Evolutionary conservation across 1,140 invertebrate species (phyloP), one percentile per base, ranked within the genome.

Genomic region (Dinothrombium tinctorium): DNA sequence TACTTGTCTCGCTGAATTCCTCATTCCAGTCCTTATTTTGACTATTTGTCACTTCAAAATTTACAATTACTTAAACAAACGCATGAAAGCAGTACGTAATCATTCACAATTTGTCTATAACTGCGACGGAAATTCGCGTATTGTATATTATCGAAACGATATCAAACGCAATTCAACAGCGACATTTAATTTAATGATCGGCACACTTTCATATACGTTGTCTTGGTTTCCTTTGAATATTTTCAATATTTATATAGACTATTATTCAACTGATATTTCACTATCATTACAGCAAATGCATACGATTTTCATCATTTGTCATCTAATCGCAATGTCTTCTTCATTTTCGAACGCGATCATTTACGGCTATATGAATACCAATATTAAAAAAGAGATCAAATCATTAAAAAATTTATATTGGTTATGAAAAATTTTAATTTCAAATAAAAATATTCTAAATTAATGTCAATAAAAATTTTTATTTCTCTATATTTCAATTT

Each of bases 291-390:
- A n/a, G n/a, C n/a, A 63, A 48, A 51, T 63, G 14, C 53, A 58
- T 2, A 67, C 67, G 25, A 54, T 58, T 3, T 67, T 66, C 46
- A 67, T 66, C 7, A 49, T 63, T 3, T 68, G 63, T 43, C 64
- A 69, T 45, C 51, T 66, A 1, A 51, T 66, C 15, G 67, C 66
- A 6, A 63, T 69, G 65, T 61, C 59, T n/a, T 64, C 66, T 0
- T 60, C 65, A 2, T 56, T 58, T 19, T 62, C 59, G 37, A 68
- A 68, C 53, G 63, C 64, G 4, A 51, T 68, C 28, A 54, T 68
- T 32, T 68, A 68, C 51, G 65, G 65, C 2, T 68, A 64, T 59
- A 54, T 66, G 33, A 67, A 68, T 48, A 61, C 60, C 4, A 64
- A 63, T 45, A 56, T 65, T 25, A 41, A 61, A 14, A 47, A 56